Evolutionary conservation across 2,797 vertebrate species (phyloP).

Genomic region (Rhinogobio ventralis): DNA sequence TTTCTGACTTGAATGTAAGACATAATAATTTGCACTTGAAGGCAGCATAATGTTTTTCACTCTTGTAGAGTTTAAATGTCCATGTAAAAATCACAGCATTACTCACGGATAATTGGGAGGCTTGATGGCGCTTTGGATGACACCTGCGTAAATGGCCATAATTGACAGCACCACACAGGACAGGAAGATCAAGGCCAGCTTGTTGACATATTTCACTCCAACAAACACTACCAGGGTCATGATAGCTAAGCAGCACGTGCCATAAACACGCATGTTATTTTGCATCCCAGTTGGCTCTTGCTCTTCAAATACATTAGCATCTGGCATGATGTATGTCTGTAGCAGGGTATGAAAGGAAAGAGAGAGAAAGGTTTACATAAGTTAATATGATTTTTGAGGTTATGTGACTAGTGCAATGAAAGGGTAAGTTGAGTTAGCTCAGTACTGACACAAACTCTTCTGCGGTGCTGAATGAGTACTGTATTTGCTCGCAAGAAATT

Average conservation of each 20-base stretch:
- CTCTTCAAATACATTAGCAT: conserved; percentile 74
- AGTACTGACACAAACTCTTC: conserved; percentile 16
- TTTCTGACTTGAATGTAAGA: neutral
- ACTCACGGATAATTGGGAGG: conserved; percentile 86
- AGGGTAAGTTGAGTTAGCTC: neutral
- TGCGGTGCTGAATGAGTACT: neutral
- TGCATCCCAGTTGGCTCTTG: conserved; percentile 55
- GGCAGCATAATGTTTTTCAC: neutral
- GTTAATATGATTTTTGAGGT: neutral
- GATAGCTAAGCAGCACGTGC: conserved; percentile 85
- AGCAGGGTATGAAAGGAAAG: neutral
- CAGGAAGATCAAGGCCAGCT: conserved; percentile 93
- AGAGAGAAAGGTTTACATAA: neutral
- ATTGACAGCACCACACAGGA: conserved; percentile 95
- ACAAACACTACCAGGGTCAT: conserved; percentile 96
- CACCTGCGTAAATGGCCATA: conserved; percentile 93
- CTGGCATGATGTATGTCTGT: conserved; percentile 90
- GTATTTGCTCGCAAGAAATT: neutral
- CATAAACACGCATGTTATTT: conserved; percentile 91
- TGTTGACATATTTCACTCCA: conserved; percentile 97
- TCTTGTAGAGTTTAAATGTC: neutral
- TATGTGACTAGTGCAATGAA: neutral
- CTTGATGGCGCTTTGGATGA: conserved; percentile 85
- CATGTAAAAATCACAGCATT: neutral
- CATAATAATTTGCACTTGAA: neutral